Evolutionary conservation across 2,113 vertebrate species (phyloP), one percentile per base, ranked within the genome.

Genomic region (Sarotherodon lohbergeri): DNA sequence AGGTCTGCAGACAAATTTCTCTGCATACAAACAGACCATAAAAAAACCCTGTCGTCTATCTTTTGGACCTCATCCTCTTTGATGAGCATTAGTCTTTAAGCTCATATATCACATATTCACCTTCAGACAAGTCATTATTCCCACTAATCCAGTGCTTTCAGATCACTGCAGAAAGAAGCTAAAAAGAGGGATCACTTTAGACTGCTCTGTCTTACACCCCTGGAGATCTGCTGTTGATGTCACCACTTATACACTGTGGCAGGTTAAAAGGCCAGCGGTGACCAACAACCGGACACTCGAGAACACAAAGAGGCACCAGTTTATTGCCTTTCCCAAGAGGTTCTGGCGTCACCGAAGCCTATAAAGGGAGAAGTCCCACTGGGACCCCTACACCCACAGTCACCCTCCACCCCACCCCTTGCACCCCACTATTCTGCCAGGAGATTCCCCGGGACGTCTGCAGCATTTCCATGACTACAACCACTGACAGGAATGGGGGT

Each of bases 321-420:
- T 96, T 96, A 96, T 96, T 95, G 95, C 94, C 86, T 96, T 96
- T 96, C 95, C 94, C 93, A 96, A 96, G 94, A 92, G 92, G 89
- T 87, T 86, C 93, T 95, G 96, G 96, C 96, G 94, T 97, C 96
- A 97, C 92, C 89, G 84, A 80, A 52, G 89, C 93, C 94, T 94
- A 95, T 96, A 96, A 96, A 96, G 71, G 92, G 84, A 92, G 92
- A 93, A 94, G 95, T 96, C 96, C 96, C 95, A 96, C 95, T 93
- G 94, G 73, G 95, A 94, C 86, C 90, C 27, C 88, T 91, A 92
- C 91, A 94, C 90, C 92, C 93, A 88, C 88, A 88, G 87, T 90
- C 90, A 92, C 82, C 88, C 92, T 92, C 90, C 89, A 85, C 83
- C 86, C 91, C 90, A 92, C 59, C 93, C 86, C 88, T 86, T 87